Percentiles rank a stretch among this genome's conserved stretches.
Evolutionary conservation across 2,888 invertebrate genomes (phyloP).

Genomic region (Chymomyza fuscimana): DNA sequence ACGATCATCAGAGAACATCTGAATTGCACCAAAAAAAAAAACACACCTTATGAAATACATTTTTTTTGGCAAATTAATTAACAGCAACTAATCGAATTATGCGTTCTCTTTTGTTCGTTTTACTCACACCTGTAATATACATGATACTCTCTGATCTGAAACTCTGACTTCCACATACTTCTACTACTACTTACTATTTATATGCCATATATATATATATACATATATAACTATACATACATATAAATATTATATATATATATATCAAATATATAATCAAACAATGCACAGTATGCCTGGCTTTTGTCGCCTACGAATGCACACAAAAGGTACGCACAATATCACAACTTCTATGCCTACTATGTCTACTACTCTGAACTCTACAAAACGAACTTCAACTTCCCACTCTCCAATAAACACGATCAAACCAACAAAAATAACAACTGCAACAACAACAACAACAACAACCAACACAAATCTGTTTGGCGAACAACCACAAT

Average conservation of each 20-base stretch:
- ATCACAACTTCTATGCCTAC: constrained; percentile 77
- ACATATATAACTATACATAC: constrained; percentile 36
- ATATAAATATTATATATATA: constrained; percentile 29
- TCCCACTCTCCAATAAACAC: constrained; percentile 49
- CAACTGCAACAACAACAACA: constrained; percentile 25
- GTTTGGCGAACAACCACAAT: constrained; percentile 27
- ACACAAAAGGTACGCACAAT: constrained; percentile 86
- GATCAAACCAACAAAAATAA: constrained; percentile 23
- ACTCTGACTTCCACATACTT: constrained; percentile 23
- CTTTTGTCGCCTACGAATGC: constrained; percentile 98
- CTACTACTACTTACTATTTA: constrained; percentile 42
- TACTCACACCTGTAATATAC: constrained; percentile 70
- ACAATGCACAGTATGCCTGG: constrained; percentile 93
- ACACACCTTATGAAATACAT: background rate
- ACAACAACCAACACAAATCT: constrained; percentile 28
- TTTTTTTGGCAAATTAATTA: constrained; percentile 6
- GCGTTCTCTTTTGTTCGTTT: constrained; percentile 67
- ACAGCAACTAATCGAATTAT: constrained; percentile 62
- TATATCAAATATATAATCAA: constrained; percentile 45
- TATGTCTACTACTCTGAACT: constrained; percentile 63
- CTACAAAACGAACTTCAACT: constrained; percentile 73
- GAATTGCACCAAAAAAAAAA: constrained; percentile 33
- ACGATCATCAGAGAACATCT: constrained; percentile 12
- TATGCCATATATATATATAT: constrained; percentile 22
- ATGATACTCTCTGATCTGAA: constrained; percentile 49